Evolutionary conservation across 2,797 vertebrate genomes (phyloP), one percentile per base, ranked within the genome.

Genomic region (Chelmon rostratus): DNA sequence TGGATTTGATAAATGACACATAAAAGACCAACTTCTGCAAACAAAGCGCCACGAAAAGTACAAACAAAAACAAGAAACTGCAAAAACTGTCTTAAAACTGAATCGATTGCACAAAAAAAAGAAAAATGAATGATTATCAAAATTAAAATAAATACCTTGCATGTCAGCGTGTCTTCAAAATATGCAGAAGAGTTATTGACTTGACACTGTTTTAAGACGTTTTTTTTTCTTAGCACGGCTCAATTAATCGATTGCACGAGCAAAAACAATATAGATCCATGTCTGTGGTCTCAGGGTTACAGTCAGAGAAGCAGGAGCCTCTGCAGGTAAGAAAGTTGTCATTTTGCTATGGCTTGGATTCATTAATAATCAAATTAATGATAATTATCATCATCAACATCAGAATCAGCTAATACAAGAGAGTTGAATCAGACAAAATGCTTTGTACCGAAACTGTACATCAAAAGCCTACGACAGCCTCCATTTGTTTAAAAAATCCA

Each of bases 271-370:
- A 84, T 65, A 68, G 77, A 86, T 85, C 63, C 5, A 2, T 4
- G 74, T 57, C 25, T 70, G 65, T 53, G 78, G 62, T 9, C n/a
- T 23, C 66, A 11, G 44, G 66, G 52, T 74, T 78, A 67, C 7
- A 37, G 64, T 18, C 35, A 23, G 13, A 3, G 46, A 44, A 47
- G 58, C 70, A 53, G 28, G 2, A 73, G 46, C 31, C 18, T 49
- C 70, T 66, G 68, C 54, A 40, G 58, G 31, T n/a, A 40, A 18
- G 6, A 63, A 23, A 75, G 40, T 19, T 37, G 66, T 73, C 69
- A 44, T 64, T 62, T 61, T 67, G 25, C 19, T 77, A 77, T 79
- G 81, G 86, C 77, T 88, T 87, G 3, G 31, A 68, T 73, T 80
- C 52, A 63, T 8, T 28, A 37, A 19, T 71, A 46, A 63, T 73